phyloP scores from a whole-genome alignment of 2,113 vertebrate species.

The Uropsilus gracilis region DNA sequence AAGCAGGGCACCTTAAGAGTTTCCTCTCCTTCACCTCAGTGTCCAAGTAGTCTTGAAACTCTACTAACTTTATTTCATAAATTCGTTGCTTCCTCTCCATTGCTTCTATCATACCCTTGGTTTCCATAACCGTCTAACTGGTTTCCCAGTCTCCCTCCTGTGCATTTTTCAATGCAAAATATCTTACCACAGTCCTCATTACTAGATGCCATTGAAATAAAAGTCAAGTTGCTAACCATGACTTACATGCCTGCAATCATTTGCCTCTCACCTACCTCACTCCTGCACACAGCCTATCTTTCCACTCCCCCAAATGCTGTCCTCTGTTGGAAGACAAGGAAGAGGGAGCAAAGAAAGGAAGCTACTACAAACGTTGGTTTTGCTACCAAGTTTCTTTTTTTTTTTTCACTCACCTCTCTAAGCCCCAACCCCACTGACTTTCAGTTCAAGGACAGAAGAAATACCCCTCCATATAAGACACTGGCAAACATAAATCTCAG shows the following conservation, averaged over 20 bases:
- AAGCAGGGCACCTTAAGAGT: neutral
- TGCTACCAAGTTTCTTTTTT: neutral
- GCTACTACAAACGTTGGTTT: neutral
- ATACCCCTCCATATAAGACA: neutral
- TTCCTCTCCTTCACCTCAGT: neutral
- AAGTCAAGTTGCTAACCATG: conserved; percentile 64
- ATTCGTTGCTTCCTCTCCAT: neutral
- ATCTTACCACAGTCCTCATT: conserved; percentile 24
- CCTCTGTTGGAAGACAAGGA: neutral
- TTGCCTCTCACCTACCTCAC: conserved; percentile 47
- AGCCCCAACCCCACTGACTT: neutral
- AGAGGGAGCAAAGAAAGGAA: neutral
- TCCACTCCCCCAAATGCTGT: neutral
- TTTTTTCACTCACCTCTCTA: neutral
- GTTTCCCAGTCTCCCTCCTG: neutral
- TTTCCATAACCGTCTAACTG: neutral
- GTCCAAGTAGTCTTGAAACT: neutral
- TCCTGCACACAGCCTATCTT: neutral
- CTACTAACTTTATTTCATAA: neutral
- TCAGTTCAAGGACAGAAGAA: neutral
- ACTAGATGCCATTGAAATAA: conserved; percentile 37
- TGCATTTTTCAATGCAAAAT: neutral
- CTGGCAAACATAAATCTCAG: neutral
- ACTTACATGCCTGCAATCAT: neutral
- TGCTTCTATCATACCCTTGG: neutral